phyloP scores from a whole-genome alignment of 2,888 invertebrate genomes.

The Pseudanteris insignis region DNA sequence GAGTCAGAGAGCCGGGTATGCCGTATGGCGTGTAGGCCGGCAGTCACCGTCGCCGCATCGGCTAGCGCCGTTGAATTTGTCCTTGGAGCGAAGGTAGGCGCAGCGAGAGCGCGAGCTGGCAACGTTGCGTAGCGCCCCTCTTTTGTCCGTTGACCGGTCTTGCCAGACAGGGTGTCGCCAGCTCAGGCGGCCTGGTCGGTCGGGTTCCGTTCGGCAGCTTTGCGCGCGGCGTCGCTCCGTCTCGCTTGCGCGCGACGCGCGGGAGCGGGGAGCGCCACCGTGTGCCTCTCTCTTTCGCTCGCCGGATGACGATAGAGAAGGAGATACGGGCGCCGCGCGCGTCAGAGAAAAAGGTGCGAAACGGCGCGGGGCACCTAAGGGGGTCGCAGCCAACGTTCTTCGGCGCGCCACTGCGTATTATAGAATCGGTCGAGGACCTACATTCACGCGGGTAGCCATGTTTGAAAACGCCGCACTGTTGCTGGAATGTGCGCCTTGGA shows the following conservation, averaged over 20 bases:
- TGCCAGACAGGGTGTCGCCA: constrained; percentile 96
- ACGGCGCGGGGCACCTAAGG: constrained; percentile 45
- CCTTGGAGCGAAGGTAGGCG: constrained; percentile 63
- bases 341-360: constrained; percentile 32
- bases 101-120: constrained; percentile 57
- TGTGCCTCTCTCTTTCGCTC: constrained; percentile 29
- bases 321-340: constrained; percentile 30
- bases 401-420: constrained; percentile 48
- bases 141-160: constrained; percentile 73
- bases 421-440: constrained; percentile 66
- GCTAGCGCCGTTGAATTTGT: constrained; percentile 65
- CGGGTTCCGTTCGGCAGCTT: constrained; percentile 48
- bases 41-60: constrained; percentile 61
- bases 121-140: constrained; percentile 57
- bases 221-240: constrained; percentile 31
- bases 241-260: constrained; percentile 19
- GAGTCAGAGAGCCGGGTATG: constrained; percentile 21
- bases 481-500: constrained; percentile 60
- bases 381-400: constrained; percentile 42
- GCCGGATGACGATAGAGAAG: constrained; percentile 28
- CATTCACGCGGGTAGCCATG: constrained; percentile 64
- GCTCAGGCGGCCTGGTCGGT: constrained; percentile 78
- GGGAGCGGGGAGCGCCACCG: constrained; percentile 26
- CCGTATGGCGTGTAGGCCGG: constrained; percentile 43
- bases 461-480: constrained; percentile 61